A percentile compares a stretch with the other conserved stretches of the same genome.
phyloP scores from a whole-genome alignment of 2,113 vertebrate genomes.

The Colaptes auratus region DNA sequence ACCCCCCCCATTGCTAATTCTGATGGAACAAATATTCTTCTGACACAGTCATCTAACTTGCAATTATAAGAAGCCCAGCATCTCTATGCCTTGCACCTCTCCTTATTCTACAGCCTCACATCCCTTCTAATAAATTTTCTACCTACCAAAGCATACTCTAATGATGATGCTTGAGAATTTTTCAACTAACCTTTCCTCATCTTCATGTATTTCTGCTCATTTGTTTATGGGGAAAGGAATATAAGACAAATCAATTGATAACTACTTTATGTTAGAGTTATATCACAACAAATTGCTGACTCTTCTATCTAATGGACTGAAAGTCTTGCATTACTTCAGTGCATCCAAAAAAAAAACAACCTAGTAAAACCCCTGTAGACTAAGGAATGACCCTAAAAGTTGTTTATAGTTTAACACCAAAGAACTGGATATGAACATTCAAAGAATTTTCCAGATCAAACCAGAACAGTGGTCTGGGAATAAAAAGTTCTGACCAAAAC shows the following conservation, averaged over 20 bases:
- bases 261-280: neutral
- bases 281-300: neutral
- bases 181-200: neutral
- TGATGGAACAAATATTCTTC: slow-evolving; percentile 15
- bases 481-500: neutral
- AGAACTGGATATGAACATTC: neutral
- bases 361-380: neutral
- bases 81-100: neutral
- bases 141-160: neutral
- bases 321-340: neutral
- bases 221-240: neutral
- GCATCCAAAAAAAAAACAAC: neutral
- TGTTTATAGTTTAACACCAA: neutral
- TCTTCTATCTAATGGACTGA: neutral
- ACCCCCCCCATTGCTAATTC: neutral
- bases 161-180: neutral
- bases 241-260: neutral
- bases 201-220: neutral
- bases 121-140: neutral
- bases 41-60: slow-evolving; percentile 11
- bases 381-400: neutral
- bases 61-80: slow-evolving; percentile 1
- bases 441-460: neutral
- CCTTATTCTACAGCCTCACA: neutral
- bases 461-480: neutral